phyloP scores from a whole-genome alignment of 2,797 vertebrate species.

The Valencia hispanica region DNA sequence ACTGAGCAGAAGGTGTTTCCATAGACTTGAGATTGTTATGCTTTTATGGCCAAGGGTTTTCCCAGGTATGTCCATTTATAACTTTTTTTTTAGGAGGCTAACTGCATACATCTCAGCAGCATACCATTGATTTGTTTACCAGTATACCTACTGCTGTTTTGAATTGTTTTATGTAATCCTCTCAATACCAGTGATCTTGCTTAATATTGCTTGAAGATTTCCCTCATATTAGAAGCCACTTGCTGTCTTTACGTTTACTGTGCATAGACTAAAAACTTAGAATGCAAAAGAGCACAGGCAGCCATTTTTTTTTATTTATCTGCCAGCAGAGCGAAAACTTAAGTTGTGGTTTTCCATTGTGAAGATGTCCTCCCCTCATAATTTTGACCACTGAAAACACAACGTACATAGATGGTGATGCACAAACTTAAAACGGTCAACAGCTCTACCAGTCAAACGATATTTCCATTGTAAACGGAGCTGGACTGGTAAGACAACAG shows the following conservation, averaged over 20 bases:
- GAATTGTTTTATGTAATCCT: conserved; percentile 42
- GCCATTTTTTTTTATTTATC: conserved; percentile 14
- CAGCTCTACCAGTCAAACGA: conserved; percentile 39
- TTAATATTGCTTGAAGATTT: no score
- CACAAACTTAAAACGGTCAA: conserved; percentile 61
- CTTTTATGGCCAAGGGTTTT: conserved; percentile 33
- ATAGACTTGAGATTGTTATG: conserved; percentile 27
- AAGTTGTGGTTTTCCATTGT: conserved; percentile 21
- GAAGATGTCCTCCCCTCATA: conserved; percentile 24
- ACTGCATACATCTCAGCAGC: conserved; percentile 41
- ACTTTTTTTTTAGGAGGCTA: conserved; percentile 30
- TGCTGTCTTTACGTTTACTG: conserved; percentile 16
- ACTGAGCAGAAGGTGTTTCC: conserved; percentile 65
- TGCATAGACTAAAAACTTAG: conserved; percentile 24
- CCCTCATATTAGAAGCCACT: conserved; percentile 28
- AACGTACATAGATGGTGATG: conserved; percentile 1
- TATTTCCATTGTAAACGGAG: conserved; percentile 3
- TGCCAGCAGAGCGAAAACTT: conserved; percentile 11
- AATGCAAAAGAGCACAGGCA: conserved; percentile 28
- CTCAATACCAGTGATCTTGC: no score
- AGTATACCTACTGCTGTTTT: conserved; percentile 32
- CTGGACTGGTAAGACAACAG: conserved; percentile 20
- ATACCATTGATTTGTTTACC: conserved; percentile 54
- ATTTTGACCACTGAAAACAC: neutral
- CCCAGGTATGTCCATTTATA: conserved; percentile 53